Conservation (phyloP, 2,113 vertebrate genomes). For the Osmerus eperlanus region DNA sequence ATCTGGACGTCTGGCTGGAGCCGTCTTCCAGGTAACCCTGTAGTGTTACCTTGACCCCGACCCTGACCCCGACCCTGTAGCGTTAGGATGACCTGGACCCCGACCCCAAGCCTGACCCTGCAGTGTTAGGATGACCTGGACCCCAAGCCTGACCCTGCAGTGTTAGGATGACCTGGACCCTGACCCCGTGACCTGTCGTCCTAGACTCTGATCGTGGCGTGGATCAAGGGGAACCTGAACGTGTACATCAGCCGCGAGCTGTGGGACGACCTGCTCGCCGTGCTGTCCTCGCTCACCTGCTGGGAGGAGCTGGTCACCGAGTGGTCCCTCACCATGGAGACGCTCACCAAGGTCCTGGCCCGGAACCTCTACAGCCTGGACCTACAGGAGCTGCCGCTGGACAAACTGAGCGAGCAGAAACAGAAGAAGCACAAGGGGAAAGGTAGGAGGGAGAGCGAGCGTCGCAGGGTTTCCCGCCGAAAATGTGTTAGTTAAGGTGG, state of each 20-base stretch:
- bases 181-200: slow-evolving; percentile 24
- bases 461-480: too few species aligned
- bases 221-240: slow-evolving; percentile 98
- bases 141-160: neutral
- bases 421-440: slow-evolving; percentile 99
- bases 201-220: slow-evolving; percentile 98
- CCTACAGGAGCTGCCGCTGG: slow-evolving; percentile 90
- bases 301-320: slow-evolving; percentile 98
- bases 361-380: slow-evolving; percentile 95
- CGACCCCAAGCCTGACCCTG: neutral
- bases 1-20: slow-evolving; percentile 92
- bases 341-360: slow-evolving; percentile 96
- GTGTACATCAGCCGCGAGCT: slow-evolving; percentile 96
- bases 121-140: neutral
- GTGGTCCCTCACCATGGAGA: slow-evolving; percentile 99
- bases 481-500: too few species aligned
- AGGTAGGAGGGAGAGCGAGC: slow-evolving; percentile 70
- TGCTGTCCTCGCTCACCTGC: slow-evolving; percentile 92
- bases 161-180: too few species aligned
- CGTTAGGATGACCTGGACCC: too few species aligned
- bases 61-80: too few species aligned
- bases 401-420: slow-evolving; percentile 98
- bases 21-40: slow-evolving; percentile 87
- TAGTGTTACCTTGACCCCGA: neutral
- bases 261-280: slow-evolving; percentile 94